Evolutionary conservation across 2,888 invertebrate species (phyloP).

Genomic region (Chromoteleia sp.): DNA sequence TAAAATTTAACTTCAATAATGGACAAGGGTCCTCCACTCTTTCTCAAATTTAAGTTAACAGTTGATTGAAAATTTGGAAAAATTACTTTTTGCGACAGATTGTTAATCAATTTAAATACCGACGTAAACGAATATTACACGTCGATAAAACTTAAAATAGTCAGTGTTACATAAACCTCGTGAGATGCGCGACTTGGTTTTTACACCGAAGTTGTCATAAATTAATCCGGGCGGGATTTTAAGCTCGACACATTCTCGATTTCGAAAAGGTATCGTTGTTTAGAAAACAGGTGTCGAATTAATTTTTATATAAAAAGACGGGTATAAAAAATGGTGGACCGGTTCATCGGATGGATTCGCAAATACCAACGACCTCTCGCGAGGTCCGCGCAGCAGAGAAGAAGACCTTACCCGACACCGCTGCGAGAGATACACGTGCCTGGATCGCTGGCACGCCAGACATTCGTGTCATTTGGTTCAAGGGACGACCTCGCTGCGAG

Average conservation of each 20-base stretch:
- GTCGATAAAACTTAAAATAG: too few species aligned
- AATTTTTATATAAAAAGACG: conserved; percentile 12
- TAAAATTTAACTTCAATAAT: too few species aligned
- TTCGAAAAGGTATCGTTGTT: conserved; percentile 13
- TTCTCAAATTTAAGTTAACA: background rate
- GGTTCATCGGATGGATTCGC: conserved; percentile 42
- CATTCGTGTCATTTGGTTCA: conserved; percentile 69
- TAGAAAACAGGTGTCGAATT: conserved; percentile 22
- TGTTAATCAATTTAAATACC: too few species aligned
- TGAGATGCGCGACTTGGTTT: background rate
- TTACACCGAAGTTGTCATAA: conserved; percentile 1
- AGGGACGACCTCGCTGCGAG: conserved; percentile 65
- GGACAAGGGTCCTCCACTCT: too few species aligned
- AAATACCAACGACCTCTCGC: conserved; percentile 61
- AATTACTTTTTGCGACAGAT: too few species aligned
- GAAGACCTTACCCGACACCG: conserved; percentile 52
- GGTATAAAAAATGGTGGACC: conserved; percentile 32
- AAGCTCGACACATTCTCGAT: background rate
- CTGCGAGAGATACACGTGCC: conserved; percentile 58
- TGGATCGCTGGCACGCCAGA: conserved; percentile 59
- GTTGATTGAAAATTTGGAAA: too few species aligned
- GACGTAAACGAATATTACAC: too few species aligned
- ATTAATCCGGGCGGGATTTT: background rate
- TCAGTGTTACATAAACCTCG: background rate
- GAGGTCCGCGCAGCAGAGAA: conserved; percentile 37